Evolutionary conservation across 2,113 vertebrate genomes (phyloP).

Genomic region (Corythornis vintsioides): DNA sequence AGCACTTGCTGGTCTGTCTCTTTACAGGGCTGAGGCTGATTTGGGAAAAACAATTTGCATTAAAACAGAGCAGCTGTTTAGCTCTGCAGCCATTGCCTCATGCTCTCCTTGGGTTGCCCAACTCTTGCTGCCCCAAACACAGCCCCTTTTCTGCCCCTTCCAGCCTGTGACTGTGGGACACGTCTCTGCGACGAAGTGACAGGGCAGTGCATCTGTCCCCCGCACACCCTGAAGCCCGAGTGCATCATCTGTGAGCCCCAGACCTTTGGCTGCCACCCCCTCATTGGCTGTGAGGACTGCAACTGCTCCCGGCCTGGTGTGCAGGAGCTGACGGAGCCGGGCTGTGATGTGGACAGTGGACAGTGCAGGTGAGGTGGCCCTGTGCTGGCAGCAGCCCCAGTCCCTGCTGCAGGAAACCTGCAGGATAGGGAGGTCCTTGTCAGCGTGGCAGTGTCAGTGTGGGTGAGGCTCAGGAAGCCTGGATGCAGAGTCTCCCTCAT

Average conservation of each 20-base stretch:
- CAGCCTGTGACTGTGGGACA: conserved; percentile 90
- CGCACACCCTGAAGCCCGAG: conserved; percentile 86
- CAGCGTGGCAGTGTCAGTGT: fast-evolving
- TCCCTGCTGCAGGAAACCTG: not conserved
- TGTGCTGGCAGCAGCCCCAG: not conserved
- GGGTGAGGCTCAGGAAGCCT: not conserved
- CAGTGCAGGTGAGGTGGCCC: conserved; percentile 87
- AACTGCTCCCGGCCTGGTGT: conserved; percentile 89
- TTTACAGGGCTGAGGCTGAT: not conserved
- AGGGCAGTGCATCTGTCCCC: conserved; percentile 92
- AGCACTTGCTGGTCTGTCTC: fast-evolving
- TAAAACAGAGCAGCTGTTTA: not conserved
- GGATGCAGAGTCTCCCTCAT: not conserved
- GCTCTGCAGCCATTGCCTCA: fast-evolving
- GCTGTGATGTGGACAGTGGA: conserved; percentile 86
- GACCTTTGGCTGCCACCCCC: conserved; percentile 93
- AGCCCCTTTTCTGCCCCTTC: not conserved
- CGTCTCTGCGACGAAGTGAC: conserved; percentile 90
- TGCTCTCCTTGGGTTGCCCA: not conserved
- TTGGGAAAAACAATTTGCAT: not conserved
- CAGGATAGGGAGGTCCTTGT: not conserved
- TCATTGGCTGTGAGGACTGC: conserved; percentile 93
- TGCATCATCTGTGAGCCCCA: conserved; percentile 88
- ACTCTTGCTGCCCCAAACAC: not conserved
- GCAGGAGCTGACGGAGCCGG: conserved; percentile 72